A percentile compares a stretch with the other conserved stretches of the same genome.
Evolutionary conservation across 1,140 invertebrate genomes (phyloP).

Genomic region (Aleiodes sp.): DNA sequence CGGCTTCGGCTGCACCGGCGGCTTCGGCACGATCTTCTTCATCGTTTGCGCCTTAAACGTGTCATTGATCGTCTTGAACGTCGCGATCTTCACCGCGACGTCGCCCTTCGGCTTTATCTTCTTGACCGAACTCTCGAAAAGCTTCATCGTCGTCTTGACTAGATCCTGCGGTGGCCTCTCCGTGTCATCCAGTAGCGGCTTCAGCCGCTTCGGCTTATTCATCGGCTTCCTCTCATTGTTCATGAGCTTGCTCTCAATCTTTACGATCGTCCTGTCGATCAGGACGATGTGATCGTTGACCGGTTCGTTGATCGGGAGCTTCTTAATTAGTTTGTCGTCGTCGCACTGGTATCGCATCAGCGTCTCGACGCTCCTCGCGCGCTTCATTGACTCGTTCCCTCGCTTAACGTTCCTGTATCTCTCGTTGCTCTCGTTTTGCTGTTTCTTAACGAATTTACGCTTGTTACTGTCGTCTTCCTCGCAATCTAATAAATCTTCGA

Average conservation of each 20-base stretch:
- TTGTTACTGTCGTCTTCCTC: conserved; percentile 58
- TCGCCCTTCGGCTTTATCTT: conserved; percentile 69
- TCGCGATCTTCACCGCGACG: conserved; percentile 74
- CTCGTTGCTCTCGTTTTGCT: conserved; percentile 34
- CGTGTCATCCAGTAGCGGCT: conserved; percentile 77
- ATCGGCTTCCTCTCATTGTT: conserved; percentile 53
- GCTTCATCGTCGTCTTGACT: conserved; percentile 82
- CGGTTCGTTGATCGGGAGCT: conserved; percentile 48
- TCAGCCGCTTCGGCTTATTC: conserved; percentile 72
- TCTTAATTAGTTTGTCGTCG: conserved; percentile 36
- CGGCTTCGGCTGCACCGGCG: conserved; percentile 45
- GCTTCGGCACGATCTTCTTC: conserved; percentile 57
- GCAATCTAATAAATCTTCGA: conserved; percentile 85
- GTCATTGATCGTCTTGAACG: conserved; percentile 74
- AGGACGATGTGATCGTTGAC: conserved; percentile 73
- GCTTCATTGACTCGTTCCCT: conserved; percentile 75
- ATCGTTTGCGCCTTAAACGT: conserved; percentile 69
- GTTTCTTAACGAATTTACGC: conserved; percentile 41
- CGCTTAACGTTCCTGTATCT: conserved; percentile 60
- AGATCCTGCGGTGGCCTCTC: conserved; percentile 86
- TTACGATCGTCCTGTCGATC: conserved; percentile 81
- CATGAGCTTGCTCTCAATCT: conserved; percentile 72
- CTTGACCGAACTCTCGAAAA: conserved; percentile 80
- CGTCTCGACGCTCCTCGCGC: conserved; percentile 86
- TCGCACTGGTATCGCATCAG: conserved; percentile 71